Conservation (phyloP, 2,797 vertebrate species). For the Gadopsis marmoratus region DNA sequence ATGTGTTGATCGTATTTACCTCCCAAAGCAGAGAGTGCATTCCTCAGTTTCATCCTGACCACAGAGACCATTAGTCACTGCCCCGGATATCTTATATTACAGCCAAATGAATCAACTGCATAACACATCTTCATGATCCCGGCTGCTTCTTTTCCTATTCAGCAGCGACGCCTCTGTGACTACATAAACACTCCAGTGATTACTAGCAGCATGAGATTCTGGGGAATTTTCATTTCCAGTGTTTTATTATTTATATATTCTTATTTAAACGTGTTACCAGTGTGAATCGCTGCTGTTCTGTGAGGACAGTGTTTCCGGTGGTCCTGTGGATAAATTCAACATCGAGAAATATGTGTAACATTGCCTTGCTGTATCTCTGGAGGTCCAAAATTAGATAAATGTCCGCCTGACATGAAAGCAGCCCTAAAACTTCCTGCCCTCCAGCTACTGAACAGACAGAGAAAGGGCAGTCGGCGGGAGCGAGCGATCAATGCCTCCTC, state of each 20-base stretch:
- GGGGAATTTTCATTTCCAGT: conserved; percentile 15
- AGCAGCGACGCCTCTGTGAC: background rate
- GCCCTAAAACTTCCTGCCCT: conserved; percentile 40
- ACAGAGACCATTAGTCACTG: conserved; percentile 5
- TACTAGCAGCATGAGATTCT: background rate
- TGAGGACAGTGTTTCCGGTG: background rate
- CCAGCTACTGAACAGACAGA: conserved; percentile 34
- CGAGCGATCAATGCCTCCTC: conserved; percentile 56
- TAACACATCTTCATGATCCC: conserved; percentile 1
- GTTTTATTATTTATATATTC: background rate
- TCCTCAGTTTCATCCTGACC: conserved; percentile 2
- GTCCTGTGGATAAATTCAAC: conserved; percentile 5
- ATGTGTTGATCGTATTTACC: background rate
- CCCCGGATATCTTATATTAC: background rate
- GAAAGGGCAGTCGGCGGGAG: conserved; percentile 46
- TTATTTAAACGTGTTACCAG: background rate
- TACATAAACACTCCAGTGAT: conserved; percentile 17
- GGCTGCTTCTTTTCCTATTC: background rate
- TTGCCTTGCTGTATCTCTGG: conserved; percentile 15
- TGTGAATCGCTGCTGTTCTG: conserved; percentile 5
- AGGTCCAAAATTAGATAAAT: conserved; percentile 55
- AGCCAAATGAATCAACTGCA: conserved; percentile 22
- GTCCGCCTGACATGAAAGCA: conserved; percentile 36
- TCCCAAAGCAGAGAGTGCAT: background rate
- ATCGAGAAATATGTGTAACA: background rate